Base-by-base conservation (phyloP, 2,113 vertebrate genomes). In the Pyrgilauda ruficollis region DNA sequence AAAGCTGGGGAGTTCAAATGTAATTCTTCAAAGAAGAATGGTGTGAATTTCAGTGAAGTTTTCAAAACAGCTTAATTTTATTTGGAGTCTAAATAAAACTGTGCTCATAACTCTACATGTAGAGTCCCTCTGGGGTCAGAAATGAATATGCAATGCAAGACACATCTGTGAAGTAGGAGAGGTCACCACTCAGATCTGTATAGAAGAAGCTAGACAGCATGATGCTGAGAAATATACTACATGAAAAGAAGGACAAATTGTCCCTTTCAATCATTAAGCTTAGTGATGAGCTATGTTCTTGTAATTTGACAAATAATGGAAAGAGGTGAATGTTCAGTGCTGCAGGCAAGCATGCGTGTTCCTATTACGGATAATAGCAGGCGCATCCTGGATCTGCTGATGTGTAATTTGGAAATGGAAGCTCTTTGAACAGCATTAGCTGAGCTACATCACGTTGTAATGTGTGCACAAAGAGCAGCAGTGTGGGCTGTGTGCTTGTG, bases 401-500 rank as follows among this genome's bases (percentile, higher is more conserved):
- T 35, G 14, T 6, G 2, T 41, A 26, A 21, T 47, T 8, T 68
- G 83, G 64, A 78, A 84, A 44, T 9, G 18, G n/a, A 49, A n/a
- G 12, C 10, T 59, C 27, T 93, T 70, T 78, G 56, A 50, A 10
- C 46, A 70, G 26, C 28, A 21, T n/a, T 44, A 49, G 7, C 23
- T 6, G 21, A 47, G 15, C 50, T 73, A 41, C 7, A 4, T 19
- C 27, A 26, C 46, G 16, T 44, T 33, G 4, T 8, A 61, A 24
- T 4, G 2, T 1, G 9, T 18, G 19, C 15, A n/a, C 13, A 70
- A 87, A 15, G 15, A 90, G 22, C 44, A 69, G 41, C 0, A 2
- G 4, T 0, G 1, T 13, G 62, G 6, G 39, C 11, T 41, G 23
- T 72, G 33, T 67, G 62, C 52, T 24, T 55, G 0, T 46, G 59